phyloP scores from a whole-genome alignment of 1,140 invertebrate species.

The Daktulosphaira vitifoliae region DNA sequence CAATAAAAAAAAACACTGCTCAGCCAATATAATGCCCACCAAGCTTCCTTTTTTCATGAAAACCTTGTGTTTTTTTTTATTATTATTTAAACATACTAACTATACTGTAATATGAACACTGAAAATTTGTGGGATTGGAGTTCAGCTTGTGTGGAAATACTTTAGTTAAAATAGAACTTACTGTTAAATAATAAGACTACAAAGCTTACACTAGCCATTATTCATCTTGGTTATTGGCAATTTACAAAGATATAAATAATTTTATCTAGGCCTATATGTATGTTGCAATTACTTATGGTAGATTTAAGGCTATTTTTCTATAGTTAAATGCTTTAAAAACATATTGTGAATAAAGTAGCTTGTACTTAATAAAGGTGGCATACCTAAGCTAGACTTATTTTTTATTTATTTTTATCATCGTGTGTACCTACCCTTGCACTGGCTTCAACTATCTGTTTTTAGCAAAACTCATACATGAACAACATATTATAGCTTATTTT shows the following conservation, averaged over 20 bases:
- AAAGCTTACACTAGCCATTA: slow-evolving; percentile 32
- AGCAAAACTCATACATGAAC: slow-evolving; percentile 32
- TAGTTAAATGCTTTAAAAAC: slow-evolving; percentile 31
- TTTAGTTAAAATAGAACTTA: slow-evolving; percentile 29
- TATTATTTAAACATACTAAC: slow-evolving; percentile 29
- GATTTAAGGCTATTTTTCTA: slow-evolving; percentile 32
- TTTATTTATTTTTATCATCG: slow-evolving; percentile 30
- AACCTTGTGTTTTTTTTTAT: slow-evolving; percentile 26
- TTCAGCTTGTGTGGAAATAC: slow-evolving; percentile 32
- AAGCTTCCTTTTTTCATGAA: slow-evolving; percentile 31
- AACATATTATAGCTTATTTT: slow-evolving; percentile 21
- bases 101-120: slow-evolving; percentile 29
- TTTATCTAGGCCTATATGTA: slow-evolving; percentile 31
- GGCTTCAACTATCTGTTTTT: slow-evolving; percentile 32
- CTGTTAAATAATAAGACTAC: slow-evolving; percentile 23
- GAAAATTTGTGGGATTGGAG: slow-evolving; percentile 29
- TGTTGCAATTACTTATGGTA: slow-evolving; percentile 33
- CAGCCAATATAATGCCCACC: slow-evolving; percentile 31
- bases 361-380: slow-evolving; percentile 33
- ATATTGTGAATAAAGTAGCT: slow-evolving; percentile 32
- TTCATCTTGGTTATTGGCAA: slow-evolving; percentile 31
- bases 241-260: slow-evolving; percentile 23
- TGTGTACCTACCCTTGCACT: slow-evolving; percentile 33
- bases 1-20: slow-evolving; percentile 32
- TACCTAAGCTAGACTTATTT: slow-evolving; percentile 33